Evolutionary conservation across 2,113 vertebrate species (phyloP), one percentile per base, ranked within the genome.

Genomic region (Orthonyx spaldingii): DNA sequence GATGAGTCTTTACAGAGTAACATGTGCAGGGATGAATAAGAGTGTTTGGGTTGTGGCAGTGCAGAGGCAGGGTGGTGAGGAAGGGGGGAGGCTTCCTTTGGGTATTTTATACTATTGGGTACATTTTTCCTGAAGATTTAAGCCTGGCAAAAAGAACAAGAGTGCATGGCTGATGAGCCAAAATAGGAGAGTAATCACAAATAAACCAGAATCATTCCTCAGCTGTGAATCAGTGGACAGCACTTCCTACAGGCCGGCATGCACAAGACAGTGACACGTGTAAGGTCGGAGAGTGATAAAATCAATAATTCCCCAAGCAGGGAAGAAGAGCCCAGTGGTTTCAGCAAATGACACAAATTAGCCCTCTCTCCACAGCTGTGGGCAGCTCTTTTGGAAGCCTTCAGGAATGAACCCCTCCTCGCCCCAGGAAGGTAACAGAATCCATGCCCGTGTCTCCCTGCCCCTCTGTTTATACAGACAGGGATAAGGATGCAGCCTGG

Each of bases 221-320:
- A 64, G 64, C 85, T 84, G 85, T 63, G 85, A 95, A 55, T 71
- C 93, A 60, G 90, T 37, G 81, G 90, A 83, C 68, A 95, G 96
- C 93, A 94, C 94, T 96, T 96, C 92, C 96, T 96, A 93, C 85
- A 89, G 93, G 92, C 94, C 96, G 84, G 93, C 82, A 30, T 1
- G 69, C 95, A 93, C 44, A 60, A 89, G 93, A 78, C 88, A 81
- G 92, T 37, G 92, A 93, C 92, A 93, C 85, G 37, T 71, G 94
- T 92, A 93, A 93, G 94, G 96, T 96, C 69, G 3, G 20, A 22
- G 87, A 96, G 90, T 84, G 93, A 94, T 93, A 86, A 90, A 96
- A 97, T 97, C 96, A 94, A 96, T 96, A 95, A 94, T 53, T 95
- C 94, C 93, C 92, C 96, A 84, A 90, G 96, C 92, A 93, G 94